Evolutionary conservation across 2,113 vertebrate species (phyloP).

Genomic region (Eulacestoma nigropectus): DNA sequence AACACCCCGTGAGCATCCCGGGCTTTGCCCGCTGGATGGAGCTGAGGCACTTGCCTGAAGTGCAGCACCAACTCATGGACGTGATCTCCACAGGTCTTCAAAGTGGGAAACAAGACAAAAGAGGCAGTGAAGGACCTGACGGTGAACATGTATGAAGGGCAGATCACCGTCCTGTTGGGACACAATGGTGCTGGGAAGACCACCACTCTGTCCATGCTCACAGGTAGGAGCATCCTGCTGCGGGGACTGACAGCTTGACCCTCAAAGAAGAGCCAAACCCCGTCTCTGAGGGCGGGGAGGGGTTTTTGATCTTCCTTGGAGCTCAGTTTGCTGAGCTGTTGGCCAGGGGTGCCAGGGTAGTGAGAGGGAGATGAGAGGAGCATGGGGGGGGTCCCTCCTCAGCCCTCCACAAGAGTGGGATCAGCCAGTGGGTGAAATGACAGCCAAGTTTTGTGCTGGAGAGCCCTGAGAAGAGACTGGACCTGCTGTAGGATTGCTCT

Average conservation of each 20-base stretch:
- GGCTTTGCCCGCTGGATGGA: background rate
- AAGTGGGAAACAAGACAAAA: conserved; percentile 77
- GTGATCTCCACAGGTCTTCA: conserved; percentile 74
- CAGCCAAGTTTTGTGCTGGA: background rate
- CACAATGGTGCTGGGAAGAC: conserved; percentile 93
- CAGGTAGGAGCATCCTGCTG: conserved; percentile 68
- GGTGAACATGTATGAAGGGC: conserved; percentile 89
- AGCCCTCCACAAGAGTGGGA: background rate
- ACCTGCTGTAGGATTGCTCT: background rate
- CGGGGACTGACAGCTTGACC: background rate
- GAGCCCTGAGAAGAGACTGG: background rate
- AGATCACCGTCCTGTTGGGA: conserved; percentile 87
- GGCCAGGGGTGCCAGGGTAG: background rate
- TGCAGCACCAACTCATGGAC: fast-evolving
- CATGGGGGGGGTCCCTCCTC: background rate
- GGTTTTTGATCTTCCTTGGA: background rate
- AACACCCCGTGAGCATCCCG: fast-evolving
- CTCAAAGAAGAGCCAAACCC: background rate
- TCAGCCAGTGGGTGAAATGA: background rate
- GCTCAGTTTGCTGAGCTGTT: background rate
- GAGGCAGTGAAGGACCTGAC: conserved; percentile 84
- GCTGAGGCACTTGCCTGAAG: background rate
- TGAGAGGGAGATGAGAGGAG: background rate
- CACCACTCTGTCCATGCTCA: conserved; percentile 89
- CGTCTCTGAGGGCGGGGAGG: background rate